These are phyloP conservation scores for Pantherophis guttatus DNA, from an alignment of 2,113 vertebrate genomes.

Conservation along the genomic window DNA sequence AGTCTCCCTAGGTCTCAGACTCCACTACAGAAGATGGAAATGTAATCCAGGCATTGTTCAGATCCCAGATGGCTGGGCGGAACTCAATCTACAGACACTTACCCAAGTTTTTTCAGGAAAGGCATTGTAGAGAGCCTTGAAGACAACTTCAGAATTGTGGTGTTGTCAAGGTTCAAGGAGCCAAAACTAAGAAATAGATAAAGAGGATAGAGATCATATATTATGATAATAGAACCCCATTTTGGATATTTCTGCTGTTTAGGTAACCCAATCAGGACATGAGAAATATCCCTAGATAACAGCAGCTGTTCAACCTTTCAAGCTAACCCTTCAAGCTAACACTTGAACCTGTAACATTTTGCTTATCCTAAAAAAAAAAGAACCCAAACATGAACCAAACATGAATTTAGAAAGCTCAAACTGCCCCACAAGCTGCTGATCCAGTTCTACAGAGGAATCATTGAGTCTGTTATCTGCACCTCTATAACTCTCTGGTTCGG, in stretches of 20 bases:
- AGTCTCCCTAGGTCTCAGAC: not conserved
- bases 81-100: constrained; percentile 46
- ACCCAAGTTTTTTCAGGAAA: constrained; percentile 73
- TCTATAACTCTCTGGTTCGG: too few relatives aligned
- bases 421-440: too few relatives aligned
- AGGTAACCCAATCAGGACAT: not conserved
- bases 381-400: not conserved
- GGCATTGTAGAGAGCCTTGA: constrained; percentile 57
- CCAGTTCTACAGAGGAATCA: too few relatives aligned
- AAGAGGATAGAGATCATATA: not conserved
- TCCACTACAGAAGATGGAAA: not conserved
- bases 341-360: not conserved
- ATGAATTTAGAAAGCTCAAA: too few relatives aligned
- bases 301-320: not conserved
- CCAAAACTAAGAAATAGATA: constrained; percentile 70
- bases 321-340: not conserved
- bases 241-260: not conserved
- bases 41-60: not conserved
- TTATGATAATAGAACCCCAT: too few relatives aligned
- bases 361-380: not conserved
- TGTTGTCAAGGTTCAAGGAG: constrained; percentile 59
- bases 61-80: not conserved
- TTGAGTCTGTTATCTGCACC: too few relatives aligned
- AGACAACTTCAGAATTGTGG: constrained; percentile 55
- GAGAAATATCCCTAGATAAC: not conserved